Evolutionary conservation across 2,888 invertebrate species (phyloP).

Genomic region (Neria commutata): DNA sequence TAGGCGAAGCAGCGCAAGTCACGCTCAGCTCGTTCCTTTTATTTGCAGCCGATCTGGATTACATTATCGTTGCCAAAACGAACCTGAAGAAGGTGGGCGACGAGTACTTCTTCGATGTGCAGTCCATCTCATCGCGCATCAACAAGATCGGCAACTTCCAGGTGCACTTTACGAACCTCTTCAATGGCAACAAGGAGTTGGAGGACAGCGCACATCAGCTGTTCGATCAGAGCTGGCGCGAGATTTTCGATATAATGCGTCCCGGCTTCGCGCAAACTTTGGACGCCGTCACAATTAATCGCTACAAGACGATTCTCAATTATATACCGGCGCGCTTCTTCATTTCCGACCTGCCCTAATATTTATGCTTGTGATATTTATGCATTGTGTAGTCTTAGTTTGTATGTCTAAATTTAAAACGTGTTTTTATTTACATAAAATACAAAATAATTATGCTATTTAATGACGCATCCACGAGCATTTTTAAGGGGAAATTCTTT

Average conservation of each 20-base stretch:
- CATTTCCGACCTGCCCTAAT: constrained; percentile 65
- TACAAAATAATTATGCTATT: background rate
- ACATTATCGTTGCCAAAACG: constrained; percentile 29
- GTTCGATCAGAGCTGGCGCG: constrained; percentile 73
- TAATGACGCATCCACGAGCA: background rate
- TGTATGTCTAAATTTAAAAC: background rate
- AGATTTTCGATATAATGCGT: constrained; percentile 70
- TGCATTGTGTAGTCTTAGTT: background rate
- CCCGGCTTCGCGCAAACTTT: constrained; percentile 72
- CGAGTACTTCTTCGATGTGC: constrained; percentile 68
- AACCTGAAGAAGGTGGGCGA: constrained; percentile 23
- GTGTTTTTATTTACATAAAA: background rate
- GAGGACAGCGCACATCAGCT: constrained; percentile 74
- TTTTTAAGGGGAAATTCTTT: background rate
- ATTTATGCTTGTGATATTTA: background rate
- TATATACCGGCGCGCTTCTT: constrained; percentile 71
- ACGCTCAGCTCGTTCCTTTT: background rate
- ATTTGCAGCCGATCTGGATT: constrained; percentile 34
- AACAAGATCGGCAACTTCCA: constrained; percentile 67
- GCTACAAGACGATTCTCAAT: constrained; percentile 69
- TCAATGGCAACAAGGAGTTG: constrained; percentile 52
- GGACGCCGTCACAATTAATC: constrained; percentile 69
- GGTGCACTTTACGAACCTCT: constrained; percentile 71
- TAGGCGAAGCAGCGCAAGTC: no score
- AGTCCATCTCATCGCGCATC: constrained; percentile 68